phyloP scores from a whole-genome alignment of 2,113 vertebrate species.

The Aegypius monachus region DNA sequence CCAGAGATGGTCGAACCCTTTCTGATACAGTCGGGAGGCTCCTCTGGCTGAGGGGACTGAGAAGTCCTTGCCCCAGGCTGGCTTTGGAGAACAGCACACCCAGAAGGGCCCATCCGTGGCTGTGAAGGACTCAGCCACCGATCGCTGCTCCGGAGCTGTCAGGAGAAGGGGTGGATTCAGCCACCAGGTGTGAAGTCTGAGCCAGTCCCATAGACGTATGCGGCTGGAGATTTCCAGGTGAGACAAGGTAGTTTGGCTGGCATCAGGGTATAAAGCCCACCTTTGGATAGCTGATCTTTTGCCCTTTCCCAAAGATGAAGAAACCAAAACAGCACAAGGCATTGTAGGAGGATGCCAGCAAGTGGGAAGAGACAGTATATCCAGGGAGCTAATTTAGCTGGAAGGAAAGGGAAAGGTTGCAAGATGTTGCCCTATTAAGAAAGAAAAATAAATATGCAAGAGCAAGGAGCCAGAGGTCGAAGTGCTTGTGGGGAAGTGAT shows the following conservation, averaged over 20 bases:
- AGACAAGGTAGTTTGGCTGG: neutral
- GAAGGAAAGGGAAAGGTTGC: neutral
- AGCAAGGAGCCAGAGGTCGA: neutral
- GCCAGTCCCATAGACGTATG: accelerated
- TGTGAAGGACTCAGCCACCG: neutral
- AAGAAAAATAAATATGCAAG: neutral
- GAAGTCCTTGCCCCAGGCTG: neutral
- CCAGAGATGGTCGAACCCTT: neutral
- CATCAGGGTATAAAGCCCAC: neutral
- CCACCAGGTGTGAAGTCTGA: neutral
- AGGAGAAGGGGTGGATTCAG: neutral
- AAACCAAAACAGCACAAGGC: neutral
- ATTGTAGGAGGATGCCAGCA: neutral
- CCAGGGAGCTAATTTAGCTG: constrained; percentile 21
- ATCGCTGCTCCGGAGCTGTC: neutral
- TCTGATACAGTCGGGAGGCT: neutral
- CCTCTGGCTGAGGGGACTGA: neutral
- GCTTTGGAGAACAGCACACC: neutral
- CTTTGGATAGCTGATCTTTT: neutral
- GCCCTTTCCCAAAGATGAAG: neutral
- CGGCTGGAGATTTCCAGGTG: neutral
- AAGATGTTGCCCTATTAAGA: neutral
- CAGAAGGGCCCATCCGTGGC: neutral
- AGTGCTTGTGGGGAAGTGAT: neutral
- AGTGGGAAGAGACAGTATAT: neutral